Percentiles rank a stretch among this genome's conserved stretches.
Conservation (phyloP, 2,113 vertebrate genomes). For the Oenanthe oenanthe region DNA sequence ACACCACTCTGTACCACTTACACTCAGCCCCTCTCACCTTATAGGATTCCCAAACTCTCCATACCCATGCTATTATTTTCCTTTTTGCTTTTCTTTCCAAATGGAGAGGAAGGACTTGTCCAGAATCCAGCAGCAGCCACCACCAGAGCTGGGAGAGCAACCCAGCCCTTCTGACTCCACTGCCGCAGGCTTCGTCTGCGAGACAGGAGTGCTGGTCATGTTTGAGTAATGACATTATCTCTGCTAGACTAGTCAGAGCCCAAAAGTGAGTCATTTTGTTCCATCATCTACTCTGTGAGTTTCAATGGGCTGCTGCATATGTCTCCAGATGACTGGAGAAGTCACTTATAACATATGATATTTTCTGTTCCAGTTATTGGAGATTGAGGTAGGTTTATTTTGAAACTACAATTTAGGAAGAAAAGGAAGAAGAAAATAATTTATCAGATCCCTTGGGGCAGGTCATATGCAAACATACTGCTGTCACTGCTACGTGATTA, state of each 20-base stretch:
- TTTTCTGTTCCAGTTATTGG: not conserved
- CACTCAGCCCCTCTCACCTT: not conserved
- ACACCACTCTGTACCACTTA: not conserved
- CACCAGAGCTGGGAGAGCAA: not conserved
- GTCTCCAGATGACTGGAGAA: not conserved
- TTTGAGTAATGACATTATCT: conserved; percentile 25
- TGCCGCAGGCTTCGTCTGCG: not conserved
- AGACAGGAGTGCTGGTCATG: conserved; percentile 3
- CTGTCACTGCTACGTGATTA: not conserved
- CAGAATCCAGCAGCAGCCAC: not conserved
- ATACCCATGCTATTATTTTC: not conserved
- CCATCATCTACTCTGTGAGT: not conserved
- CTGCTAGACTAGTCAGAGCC: conserved; percentile 1
- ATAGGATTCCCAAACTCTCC: not conserved
- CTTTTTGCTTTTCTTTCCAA: conserved; percentile 17
- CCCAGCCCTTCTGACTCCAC: not conserved
- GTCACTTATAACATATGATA: not conserved
- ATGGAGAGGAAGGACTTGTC: not conserved
- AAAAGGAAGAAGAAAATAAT: not conserved
- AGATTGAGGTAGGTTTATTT: not conserved
- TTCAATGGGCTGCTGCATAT: not conserved
- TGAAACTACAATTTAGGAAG: not conserved
- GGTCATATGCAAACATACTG: not conserved
- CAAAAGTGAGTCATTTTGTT: not conserved
- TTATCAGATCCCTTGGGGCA: not conserved